Conservation (phyloP, 2,888 invertebrate genomes). For the Thalpophila matura region DNA sequence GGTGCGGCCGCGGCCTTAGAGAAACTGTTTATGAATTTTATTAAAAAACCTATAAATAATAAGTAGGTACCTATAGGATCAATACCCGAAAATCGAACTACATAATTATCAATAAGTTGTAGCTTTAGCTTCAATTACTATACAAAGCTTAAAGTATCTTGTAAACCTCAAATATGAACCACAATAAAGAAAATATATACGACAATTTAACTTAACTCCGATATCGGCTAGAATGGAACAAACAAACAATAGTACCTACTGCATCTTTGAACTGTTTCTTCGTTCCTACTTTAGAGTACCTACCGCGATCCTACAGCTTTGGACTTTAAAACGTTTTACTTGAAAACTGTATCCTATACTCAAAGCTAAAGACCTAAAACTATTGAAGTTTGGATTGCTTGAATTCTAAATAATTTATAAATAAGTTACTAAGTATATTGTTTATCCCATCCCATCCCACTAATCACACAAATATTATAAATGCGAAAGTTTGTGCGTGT, state of each 20-base stretch:
- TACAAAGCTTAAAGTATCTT: neutral
- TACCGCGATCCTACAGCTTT: neutral
- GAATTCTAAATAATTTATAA: neutral
- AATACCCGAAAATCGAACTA: too few species aligned
- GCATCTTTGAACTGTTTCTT: conserved; percentile 5
- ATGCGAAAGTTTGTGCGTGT: too few species aligned
- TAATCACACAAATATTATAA: too few species aligned
- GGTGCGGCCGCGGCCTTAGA: too few species aligned
- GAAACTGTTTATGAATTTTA: too few species aligned
- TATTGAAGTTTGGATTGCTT: neutral
- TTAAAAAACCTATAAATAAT: too few species aligned
- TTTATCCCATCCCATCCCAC: too few species aligned
- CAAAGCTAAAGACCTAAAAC: neutral
- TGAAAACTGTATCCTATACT: conserved; percentile 15
- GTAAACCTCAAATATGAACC: neutral
- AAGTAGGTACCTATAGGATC: too few species aligned
- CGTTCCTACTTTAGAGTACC: conserved; percentile 6
- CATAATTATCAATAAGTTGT: too few species aligned
- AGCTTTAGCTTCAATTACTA: too few species aligned
- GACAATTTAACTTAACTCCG: neutral
- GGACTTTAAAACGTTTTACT: conserved; percentile 25
- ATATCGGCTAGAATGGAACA: conserved; percentile 5
- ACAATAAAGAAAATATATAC: neutral
- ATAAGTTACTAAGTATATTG: too few species aligned
- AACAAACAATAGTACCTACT: conserved; percentile 31